Conservation (phyloP, 2,888 invertebrate genomes). For the Amphipyra berbera region DNA sequence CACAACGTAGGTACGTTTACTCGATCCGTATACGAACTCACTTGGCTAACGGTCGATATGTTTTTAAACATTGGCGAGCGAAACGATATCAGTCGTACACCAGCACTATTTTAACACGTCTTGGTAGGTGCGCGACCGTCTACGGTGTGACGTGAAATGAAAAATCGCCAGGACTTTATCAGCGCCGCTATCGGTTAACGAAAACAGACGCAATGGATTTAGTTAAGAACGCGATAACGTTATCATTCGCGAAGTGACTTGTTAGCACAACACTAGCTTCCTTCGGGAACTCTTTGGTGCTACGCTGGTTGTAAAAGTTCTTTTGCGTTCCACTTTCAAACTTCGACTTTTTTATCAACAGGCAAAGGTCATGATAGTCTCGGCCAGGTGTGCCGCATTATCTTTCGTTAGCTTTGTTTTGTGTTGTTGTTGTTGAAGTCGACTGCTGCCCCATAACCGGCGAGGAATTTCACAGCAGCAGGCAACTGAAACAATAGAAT, state of each 20-base stretch:
- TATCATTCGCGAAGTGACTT: constrained; percentile 60
- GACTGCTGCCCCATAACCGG: constrained; percentile 84
- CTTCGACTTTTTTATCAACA: constrained; percentile 50
- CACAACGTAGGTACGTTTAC: constrained; percentile 61
- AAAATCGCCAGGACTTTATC: constrained; percentile 65
- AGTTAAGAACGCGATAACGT: constrained; percentile 68
- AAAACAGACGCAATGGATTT: constrained; percentile 73
- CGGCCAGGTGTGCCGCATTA: constrained; percentile 65
- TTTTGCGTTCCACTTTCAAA: constrained; percentile 58
- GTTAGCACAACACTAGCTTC: constrained; percentile 74
- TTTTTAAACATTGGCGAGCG: constrained; percentile 74
- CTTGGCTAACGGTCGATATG: constrained; percentile 65
- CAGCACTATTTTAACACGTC: constrained; percentile 66
- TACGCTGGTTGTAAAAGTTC: constrained; percentile 50
- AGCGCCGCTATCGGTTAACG: constrained; percentile 76
- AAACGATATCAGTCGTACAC: constrained; percentile 58
- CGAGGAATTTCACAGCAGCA: constrained; percentile 80
- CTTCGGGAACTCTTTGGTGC: constrained; percentile 64
- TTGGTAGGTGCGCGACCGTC: constrained; percentile 61
- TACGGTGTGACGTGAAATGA: constrained; percentile 61
- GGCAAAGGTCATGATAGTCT: constrained; percentile 74
- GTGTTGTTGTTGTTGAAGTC: constrained; percentile 69
- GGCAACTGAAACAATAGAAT: constrained; percentile 84
- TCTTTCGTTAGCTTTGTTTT: constrained; percentile 59
- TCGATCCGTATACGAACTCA: constrained; percentile 64